Evolutionary conservation across 1,140 invertebrate genomes (phyloP).

Genomic region (Drosophila bipectinata): DNA sequence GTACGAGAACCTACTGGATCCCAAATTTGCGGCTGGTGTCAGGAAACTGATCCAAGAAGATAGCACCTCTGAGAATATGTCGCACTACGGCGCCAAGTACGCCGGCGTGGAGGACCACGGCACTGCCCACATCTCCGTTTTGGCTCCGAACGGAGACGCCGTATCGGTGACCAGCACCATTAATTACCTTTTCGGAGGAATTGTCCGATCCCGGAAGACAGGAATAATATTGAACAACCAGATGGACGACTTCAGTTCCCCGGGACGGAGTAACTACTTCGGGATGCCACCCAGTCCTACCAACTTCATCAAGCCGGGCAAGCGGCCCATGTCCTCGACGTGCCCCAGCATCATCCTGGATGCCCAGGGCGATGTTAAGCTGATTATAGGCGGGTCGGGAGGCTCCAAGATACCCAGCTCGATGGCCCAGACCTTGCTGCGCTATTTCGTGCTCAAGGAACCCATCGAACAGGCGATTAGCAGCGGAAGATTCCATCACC

Average conservation of each 20-base stretch:
- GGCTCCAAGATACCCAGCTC: constrained; percentile 96
- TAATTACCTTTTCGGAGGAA: constrained; percentile 93
- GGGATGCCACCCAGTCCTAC: constrained; percentile 90
- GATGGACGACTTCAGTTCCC: constrained; percentile 98
- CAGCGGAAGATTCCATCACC: constrained; percentile 94
- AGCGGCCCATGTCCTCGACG: constrained; percentile 96
- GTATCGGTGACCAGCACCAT: constrained; percentile 96
- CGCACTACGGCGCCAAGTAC: constrained; percentile 89
- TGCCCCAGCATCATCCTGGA: constrained; percentile 93
- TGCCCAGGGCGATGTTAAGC: constrained; percentile 88
- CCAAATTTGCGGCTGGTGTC: constrained; percentile 86
- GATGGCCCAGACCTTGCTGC: constrained; percentile 88
- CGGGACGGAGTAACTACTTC: constrained; percentile 91
- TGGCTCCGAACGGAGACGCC: constrained; percentile 95
- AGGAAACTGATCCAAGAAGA: constrained; percentile 87
- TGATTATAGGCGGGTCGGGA: constrained; percentile 95
- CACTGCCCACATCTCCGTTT: constrained; percentile 95
- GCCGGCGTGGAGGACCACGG: constrained; percentile 89
- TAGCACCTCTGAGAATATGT: constrained; percentile 87
- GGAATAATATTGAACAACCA: constrained; percentile 97
- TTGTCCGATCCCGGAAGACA: constrained; percentile 90
- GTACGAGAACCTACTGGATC: constrained; percentile 59
- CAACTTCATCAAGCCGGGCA: constrained; percentile 94
- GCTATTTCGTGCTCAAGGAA: constrained; percentile 89
- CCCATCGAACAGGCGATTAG: constrained; percentile 93